Evolutionary conservation across 2,113 vertebrate genomes (phyloP), one percentile per base, ranked within the genome.

Genomic region (Barbus barbus): DNA sequence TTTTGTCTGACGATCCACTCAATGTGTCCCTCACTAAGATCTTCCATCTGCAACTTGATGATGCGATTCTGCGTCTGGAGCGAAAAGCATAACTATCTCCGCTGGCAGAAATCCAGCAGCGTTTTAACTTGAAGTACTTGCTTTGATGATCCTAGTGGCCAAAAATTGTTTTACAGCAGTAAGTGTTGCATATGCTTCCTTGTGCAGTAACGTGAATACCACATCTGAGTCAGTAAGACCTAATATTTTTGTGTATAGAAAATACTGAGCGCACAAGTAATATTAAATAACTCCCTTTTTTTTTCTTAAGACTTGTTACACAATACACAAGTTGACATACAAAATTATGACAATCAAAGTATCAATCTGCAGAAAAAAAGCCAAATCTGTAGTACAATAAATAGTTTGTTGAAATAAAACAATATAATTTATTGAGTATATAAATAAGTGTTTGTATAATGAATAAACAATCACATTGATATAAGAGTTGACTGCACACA

Each of bases 381-480:
- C 36, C 81, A 58, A 18, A 2, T 48, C 38, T 58, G 48, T 44
- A 72, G 28, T 28, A 36, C 77, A 38, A 69, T 26, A 76, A 38
- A 69, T 26, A 76, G 28, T 53, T 44, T 26, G 46, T 78, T 53
- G 63, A 82, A 80, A 44, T 81, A 41, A 77, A 77, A 86, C 20
- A 56, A 79, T 38, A 87, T 94, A 91, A 94, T 93, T 94, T 94
- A 93, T 94, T 94, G 81, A 85, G 87, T 83, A 86, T 83, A 84
- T 89, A 82, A 67, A 77, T 90, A 88, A 82, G 77, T 91, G 89
- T 77, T 86, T 82, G 51, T 89, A 71, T 86, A 86, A 87, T 58
- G 80, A 83, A 76, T 86, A 67, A 88, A 53, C 76, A 46, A 77
- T 69, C 71, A 81, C 31, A 65, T 83, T 80, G 77, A 38, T 74